Percentiles rank a stretch among this genome's conserved stretches.
These are phyloP conservation scores for Cyrtonyx montezumae DNA, from an alignment of 2,113 vertebrate genomes.

Conservation along the genomic window DNA sequence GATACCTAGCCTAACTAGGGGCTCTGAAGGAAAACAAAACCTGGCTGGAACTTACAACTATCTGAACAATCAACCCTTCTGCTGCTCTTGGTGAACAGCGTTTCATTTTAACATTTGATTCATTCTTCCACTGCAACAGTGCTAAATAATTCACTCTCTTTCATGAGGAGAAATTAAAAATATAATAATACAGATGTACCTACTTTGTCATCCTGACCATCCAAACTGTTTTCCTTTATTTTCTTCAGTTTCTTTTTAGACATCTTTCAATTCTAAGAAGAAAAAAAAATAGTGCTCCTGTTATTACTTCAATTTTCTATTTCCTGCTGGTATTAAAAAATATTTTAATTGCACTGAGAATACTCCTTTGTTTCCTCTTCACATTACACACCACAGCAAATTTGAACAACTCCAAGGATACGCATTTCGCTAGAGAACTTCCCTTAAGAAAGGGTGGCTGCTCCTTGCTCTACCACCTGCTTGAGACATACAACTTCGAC, in stretches of 20 bases:
- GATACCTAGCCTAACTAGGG: neutral
- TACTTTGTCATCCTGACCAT: slow-evolving; percentile 51
- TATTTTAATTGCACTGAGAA: neutral
- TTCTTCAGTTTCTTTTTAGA: slow-evolving; percentile 61
- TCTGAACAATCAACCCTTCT: neutral
- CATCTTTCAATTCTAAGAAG: slow-evolving; percentile 53
- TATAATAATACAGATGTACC: neutral
- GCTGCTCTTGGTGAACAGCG: neutral
- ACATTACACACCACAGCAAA: neutral
- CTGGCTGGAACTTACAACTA: neutral
- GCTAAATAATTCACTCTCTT: neutral
- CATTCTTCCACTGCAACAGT: neutral
- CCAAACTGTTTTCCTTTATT: slow-evolving; percentile 17
- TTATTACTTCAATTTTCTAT: neutral
- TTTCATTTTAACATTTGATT: neutral
- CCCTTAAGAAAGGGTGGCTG: neutral
- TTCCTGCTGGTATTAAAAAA: neutral
- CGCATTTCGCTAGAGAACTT: neutral
- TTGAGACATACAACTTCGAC: neutral
- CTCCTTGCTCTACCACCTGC: neutral
- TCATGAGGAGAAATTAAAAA: rapidly evolving
- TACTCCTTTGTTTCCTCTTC: neutral
- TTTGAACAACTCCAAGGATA: neutral
- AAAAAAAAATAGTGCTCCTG: neutral
- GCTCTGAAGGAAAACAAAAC: neutral